These are phyloP conservation scores for Dunckerocampus dactyliophorus DNA, from an alignment of 2,113 vertebrate species.

Conservation along the genomic window DNA sequence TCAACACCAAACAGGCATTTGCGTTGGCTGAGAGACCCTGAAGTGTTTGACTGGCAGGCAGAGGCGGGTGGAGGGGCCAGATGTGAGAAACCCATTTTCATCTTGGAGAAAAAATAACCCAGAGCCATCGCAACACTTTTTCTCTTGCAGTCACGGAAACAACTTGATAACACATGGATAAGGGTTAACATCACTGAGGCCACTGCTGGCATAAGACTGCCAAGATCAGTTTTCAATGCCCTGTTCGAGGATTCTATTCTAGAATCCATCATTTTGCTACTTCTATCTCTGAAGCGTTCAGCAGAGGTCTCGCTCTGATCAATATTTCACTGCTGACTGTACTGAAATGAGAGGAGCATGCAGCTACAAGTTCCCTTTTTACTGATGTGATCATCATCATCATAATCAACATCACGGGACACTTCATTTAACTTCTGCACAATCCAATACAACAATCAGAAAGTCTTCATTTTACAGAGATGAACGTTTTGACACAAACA, in stretches of 20 bases:
- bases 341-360: neutral
- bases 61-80: constrained; percentile 7
- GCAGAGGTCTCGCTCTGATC: constrained; percentile 21
- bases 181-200: constrained; percentile 37
- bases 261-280: constrained; percentile 42
- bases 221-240: constrained; percentile 31
- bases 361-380: too few relatives aligned
- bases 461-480: too few relatives aligned
- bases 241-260: constrained; percentile 25
- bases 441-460: too few relatives aligned
- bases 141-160: constrained; percentile 31
- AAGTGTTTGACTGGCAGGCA: constrained; percentile 28
- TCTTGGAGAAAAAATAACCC: constrained; percentile 33
- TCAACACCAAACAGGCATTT: constrained; percentile 39
- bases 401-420: too few relatives aligned
- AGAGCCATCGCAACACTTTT: constrained; percentile 20
- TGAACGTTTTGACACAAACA: too few relatives aligned
- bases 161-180: constrained; percentile 49
- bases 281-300: constrained; percentile 38
- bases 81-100: constrained; percentile 33
- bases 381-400: neutral
- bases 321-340: constrained; percentile 26
- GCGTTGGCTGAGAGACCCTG: constrained; percentile 16
- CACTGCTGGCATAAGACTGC: constrained; percentile 13
- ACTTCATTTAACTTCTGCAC: too few relatives aligned